Evolutionary conservation across 2,888 invertebrate species (phyloP).

Genomic region (Antitype chi): DNA sequence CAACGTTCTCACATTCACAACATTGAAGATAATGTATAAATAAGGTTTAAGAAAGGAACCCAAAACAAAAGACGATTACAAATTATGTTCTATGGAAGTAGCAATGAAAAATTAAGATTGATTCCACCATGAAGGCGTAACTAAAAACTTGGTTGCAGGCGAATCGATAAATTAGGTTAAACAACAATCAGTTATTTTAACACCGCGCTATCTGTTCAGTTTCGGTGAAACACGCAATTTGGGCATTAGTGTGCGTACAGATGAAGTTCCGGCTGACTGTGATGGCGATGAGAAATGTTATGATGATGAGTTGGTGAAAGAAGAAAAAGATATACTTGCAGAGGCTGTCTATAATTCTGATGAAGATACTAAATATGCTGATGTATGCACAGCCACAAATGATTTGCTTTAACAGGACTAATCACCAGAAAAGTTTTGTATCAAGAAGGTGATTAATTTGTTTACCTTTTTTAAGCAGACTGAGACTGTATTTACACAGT

Average conservation of each 20-base stretch:
- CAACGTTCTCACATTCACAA: too few relatives aligned
- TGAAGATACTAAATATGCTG: neutral
- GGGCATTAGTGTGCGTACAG: conserved; percentile 72
- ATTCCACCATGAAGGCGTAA: conserved; percentile 43
- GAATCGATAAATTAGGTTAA: conserved; percentile 71
- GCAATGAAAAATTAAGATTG: conserved; percentile 50
- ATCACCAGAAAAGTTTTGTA: neutral
- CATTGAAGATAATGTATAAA: too few relatives aligned
- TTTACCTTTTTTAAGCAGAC: too few relatives aligned
- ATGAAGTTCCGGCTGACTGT: neutral
- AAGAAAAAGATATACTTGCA: neutral
- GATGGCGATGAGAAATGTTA: too few relatives aligned
- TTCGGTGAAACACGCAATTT: conserved; percentile 71
- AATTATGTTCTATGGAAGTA: neutral
- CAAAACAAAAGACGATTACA: neutral
- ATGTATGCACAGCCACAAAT: neutral
- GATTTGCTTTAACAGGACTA: neutral
- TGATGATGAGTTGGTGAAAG: neutral
- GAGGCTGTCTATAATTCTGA: neutral
- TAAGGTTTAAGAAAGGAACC: neutral
- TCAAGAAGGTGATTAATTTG: neutral
- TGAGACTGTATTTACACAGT: neutral
- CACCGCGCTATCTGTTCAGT: conserved; percentile 65
- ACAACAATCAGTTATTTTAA: conserved; percentile 75
- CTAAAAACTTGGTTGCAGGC: conserved; percentile 63